A percentile compares a stretch with the other conserved stretches of the same genome.
Evolutionary conservation across 2,888 invertebrate genomes (phyloP).

Genomic region (Spodoptera exigua): DNA sequence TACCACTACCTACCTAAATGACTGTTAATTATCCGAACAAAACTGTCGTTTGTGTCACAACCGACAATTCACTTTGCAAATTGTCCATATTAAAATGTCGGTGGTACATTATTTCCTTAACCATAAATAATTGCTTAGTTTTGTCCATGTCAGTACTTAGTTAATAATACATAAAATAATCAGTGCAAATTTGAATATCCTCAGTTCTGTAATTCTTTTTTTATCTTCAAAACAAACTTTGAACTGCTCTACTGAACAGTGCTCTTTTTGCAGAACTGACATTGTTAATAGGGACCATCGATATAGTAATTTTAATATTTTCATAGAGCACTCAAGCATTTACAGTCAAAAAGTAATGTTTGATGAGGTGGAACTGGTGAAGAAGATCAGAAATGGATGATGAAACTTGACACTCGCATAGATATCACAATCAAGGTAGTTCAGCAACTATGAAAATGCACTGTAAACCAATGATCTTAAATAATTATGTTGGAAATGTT

Average conservation of each 20-base stretch:
- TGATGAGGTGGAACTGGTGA: too few relatives aligned
- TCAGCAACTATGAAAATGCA: too few relatives aligned
- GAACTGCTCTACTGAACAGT: slow-evolving; percentile 14
- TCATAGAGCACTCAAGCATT: too few relatives aligned
- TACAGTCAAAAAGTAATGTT: too few relatives aligned
- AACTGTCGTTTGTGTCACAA: slow-evolving; percentile 6
- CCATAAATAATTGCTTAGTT: slow-evolving; percentile 2
- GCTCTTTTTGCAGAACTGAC: slow-evolving; percentile 6
- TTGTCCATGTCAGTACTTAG: slow-evolving; percentile 2
- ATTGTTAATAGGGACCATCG: slow-evolving; percentile 10
- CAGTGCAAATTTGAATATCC: slow-evolving; percentile 3
- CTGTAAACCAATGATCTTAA: too few relatives aligned
- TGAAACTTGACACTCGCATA: too few relatives aligned
- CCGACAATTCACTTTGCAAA: slow-evolving; percentile 10
- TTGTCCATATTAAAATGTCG: slow-evolving; percentile 3
- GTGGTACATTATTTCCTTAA: not conserved
- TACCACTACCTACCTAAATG: slow-evolving; percentile 12
- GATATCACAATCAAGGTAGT: too few relatives aligned
- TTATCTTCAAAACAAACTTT: slow-evolving; percentile 2
- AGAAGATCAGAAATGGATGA: too few relatives aligned
- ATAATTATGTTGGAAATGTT: too few relatives aligned
- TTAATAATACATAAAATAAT: slow-evolving; percentile 1
- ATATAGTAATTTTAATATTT: too few relatives aligned
- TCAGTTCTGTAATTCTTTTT: slow-evolving; percentile 3
- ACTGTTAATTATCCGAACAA: slow-evolving; percentile 1